Evolutionary conservation across 1,140 invertebrate species (phyloP).

Genomic region (Drosophila azteca): DNA sequence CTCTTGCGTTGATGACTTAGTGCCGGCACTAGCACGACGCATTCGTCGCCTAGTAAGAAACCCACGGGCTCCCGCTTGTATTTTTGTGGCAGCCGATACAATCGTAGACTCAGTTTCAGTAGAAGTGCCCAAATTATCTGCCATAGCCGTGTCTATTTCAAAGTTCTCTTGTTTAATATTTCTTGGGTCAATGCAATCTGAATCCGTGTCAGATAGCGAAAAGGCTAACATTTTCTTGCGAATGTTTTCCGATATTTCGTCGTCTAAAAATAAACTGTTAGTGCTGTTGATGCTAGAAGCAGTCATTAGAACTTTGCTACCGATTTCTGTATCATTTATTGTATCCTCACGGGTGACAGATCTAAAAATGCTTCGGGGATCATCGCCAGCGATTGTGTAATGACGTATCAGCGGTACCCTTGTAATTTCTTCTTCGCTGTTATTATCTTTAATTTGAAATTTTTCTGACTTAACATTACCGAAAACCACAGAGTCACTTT

Average conservation of each 20-base stretch:
- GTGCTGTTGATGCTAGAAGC: constrained; percentile 22
- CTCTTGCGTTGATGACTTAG: constrained; percentile 62
- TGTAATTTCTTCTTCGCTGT: constrained; percentile 36
- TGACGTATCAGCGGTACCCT: constrained; percentile 54
- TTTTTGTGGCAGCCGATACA: constrained; percentile 76
- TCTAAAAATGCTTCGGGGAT: constrained; percentile 57
- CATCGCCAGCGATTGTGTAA: constrained; percentile 71
- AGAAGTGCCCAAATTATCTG: constrained; percentile 68
- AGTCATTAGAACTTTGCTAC: constrained; percentile 9
- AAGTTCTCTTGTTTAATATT: constrained; percentile 57
- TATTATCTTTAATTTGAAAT: background rate
- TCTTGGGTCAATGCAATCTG: constrained; percentile 61
- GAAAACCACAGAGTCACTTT: constrained; percentile 69
- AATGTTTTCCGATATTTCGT: constrained; percentile 77
- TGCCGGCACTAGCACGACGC: constrained; percentile 67
- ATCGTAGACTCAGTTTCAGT: constrained; percentile 82
- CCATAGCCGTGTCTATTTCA: constrained; percentile 75
- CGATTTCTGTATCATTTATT: constrained; percentile 36
- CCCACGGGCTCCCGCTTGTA: constrained; percentile 72
- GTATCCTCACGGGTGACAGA: constrained; percentile 62
- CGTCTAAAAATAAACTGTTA: constrained; percentile 69
- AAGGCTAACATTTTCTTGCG: constrained; percentile 80
- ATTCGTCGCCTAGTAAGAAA: constrained; percentile 66
- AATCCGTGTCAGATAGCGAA: constrained; percentile 78
- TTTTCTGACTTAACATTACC: constrained; percentile 40